Base-by-base conservation (phyloP, 2,888 invertebrate species). In the Ashinkailepas kermadecensis region DNA sequence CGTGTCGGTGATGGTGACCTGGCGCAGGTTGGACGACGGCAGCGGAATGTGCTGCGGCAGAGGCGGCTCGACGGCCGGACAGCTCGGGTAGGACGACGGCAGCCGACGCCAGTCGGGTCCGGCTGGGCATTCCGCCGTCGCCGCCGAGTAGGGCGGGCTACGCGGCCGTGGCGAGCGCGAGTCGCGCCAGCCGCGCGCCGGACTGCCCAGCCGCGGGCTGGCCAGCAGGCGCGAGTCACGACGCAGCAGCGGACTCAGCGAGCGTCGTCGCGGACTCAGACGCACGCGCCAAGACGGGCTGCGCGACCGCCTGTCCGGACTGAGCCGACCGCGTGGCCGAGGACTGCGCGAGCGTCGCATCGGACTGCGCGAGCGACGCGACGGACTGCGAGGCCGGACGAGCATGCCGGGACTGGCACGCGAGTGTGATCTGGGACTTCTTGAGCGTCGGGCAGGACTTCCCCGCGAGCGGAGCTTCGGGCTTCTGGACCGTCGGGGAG, bases 11-110 rank as follows among this genome's bases (percentile, higher is more conserved):
- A 74, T 74, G 6, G 18, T 4, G 9, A 74, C 54, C 74, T 74
- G 74, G 54, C 74, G 74, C 74, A 74, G 74, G 74, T 74, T 74
- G 18, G 74, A 74, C 8, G 74, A 74, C 74, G 74, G 74, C 74
- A 74, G 74, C 39, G 74, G 74, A 23, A 74, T 74, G 74, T 74
- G 74, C 74, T 74, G 74, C 54, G 39, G 74, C 54, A 18, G 74
- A 39, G 39, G 39, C 39, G 39, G 74, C 15, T 7, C 39, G 74
- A 9, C 54, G 54, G 39, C 74, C 39, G 15, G 54, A 1, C 54
- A 4, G 18, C 6, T 10, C 74, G 74, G 74, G 74, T 74, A 74
- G 74, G 13, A 74, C 18, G 74, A 74, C 74, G 74, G 74, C 74
- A 74, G 54, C 13, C 74, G 39, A 54, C 74, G 54, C 74, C 74